phyloP scores from a whole-genome alignment of 2,113 vertebrate genomes.

The Natator depressus region DNA sequence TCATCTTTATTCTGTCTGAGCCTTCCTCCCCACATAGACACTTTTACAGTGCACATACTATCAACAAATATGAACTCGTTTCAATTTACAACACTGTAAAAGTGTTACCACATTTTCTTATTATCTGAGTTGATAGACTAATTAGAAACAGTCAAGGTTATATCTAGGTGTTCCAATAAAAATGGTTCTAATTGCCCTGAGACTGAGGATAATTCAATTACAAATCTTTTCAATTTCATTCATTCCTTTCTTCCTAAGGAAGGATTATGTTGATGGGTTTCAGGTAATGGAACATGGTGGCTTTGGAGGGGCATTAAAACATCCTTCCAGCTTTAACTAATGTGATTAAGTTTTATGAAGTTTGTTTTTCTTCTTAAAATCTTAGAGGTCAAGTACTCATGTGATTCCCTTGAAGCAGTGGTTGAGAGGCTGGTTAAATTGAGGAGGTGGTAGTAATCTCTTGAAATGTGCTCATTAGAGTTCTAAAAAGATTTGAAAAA shows the following conservation, averaged over 20 bases:
- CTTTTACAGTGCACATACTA: slow-evolving; percentile 2
- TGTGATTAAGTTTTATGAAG: slow-evolving; percentile 94
- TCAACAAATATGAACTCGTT: slow-evolving; percentile 64
- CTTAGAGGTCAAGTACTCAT: slow-evolving; percentile 79
- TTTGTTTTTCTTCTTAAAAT: slow-evolving; percentile 92
- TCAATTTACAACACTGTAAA: slow-evolving; percentile 69
- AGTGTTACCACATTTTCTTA: slow-evolving; percentile 71
- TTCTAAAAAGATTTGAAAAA: slow-evolving; percentile 68
- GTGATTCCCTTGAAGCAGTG: slow-evolving; percentile 69
- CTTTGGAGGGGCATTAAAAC: slow-evolving; percentile 87
- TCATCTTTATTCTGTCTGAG: not conserved
- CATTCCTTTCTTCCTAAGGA: slow-evolving; percentile 80
- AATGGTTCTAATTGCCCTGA: slow-evolving; percentile 84
- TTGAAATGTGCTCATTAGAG: slow-evolving; percentile 76
- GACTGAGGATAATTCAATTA: slow-evolving; percentile 87
- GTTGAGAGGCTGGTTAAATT: slow-evolving; percentile 69
- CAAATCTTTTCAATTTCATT: slow-evolving; percentile 83
- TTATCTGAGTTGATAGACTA: slow-evolving; percentile 75
- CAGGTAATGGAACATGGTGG: slow-evolving; percentile 87
- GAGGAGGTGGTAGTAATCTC: slow-evolving; percentile 75
- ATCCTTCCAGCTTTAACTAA: slow-evolving; percentile 88
- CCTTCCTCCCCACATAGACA: not conserved
- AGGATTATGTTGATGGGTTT: slow-evolving; percentile 86
- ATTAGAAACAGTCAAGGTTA: slow-evolving; percentile 79
- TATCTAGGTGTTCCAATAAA: slow-evolving; percentile 78